A percentile compares a stretch with the other conserved stretches of the same genome.
Conservation (phyloP, 2,797 vertebrate genomes). For the Pangasius larnaudii region DNA sequence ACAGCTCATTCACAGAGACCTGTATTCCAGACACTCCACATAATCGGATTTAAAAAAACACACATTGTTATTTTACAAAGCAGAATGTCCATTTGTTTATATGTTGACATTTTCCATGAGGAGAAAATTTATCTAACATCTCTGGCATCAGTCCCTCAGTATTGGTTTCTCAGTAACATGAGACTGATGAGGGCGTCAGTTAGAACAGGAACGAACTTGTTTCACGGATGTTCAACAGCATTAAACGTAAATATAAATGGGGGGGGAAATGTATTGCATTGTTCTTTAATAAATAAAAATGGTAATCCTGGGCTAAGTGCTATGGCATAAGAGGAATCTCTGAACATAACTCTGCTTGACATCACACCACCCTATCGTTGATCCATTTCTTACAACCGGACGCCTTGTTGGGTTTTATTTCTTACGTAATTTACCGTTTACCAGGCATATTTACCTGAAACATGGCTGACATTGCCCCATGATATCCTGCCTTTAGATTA, state of each 20-base stretch:
- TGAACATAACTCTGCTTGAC: not conserved
- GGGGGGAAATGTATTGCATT: not conserved
- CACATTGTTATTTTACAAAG: not conserved
- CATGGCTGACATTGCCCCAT: not conserved
- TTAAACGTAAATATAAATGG: not conserved
- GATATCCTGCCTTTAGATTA: slow-evolving; percentile 69
- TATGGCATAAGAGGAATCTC: too few species aligned
- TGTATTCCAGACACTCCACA: too few species aligned
- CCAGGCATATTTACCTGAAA: too few species aligned
- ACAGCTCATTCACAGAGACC: too few species aligned
- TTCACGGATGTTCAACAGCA: not conserved
- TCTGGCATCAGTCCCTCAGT: not conserved
- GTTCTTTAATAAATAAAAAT: not conserved
- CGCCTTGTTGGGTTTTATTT: not conserved
- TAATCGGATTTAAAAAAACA: too few species aligned
- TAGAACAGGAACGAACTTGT: too few species aligned
- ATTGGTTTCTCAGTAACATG: not conserved
- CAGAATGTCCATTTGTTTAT: not conserved
- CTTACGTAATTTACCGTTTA: not conserved
- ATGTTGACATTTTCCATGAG: not conserved
- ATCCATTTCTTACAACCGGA: not conserved
- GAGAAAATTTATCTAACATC: not conserved
- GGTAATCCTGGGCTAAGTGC: not conserved
- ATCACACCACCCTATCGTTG: not conserved
- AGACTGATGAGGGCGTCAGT: not conserved